Evolutionary conservation across 2,888 invertebrate genomes (phyloP).

Genomic region (Anodontia alba): DNA sequence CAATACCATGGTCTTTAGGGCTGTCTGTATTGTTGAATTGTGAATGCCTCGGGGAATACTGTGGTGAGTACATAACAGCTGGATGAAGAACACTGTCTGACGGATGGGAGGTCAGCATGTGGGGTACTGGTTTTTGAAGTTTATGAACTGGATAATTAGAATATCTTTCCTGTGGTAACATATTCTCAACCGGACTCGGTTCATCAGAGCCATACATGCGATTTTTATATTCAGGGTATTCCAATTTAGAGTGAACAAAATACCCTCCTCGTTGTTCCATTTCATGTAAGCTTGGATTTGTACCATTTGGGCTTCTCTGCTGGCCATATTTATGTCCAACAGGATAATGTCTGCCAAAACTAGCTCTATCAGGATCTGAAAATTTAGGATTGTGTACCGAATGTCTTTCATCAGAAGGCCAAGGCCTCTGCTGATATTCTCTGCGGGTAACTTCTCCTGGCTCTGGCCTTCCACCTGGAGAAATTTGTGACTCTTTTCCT

Average conservation of each 20-base stretch:
- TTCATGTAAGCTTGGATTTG: neutral
- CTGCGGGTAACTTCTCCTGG: neutral
- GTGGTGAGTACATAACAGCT: neutral
- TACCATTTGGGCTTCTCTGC: conserved; percentile 5
- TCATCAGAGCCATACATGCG: neutral
- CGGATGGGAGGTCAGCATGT: neutral
- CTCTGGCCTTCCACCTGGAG: neutral
- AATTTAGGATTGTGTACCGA: neutral
- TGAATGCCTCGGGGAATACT: neutral
- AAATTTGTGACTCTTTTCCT: conserved; percentile 12
- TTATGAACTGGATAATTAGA: neutral
- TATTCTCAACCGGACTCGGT: neutral
- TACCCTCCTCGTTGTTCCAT: neutral
- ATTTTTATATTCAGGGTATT: neutral
- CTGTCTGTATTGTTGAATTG: neutral
- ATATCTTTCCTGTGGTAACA: neutral
- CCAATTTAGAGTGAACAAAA: neutral
- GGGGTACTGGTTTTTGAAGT: conserved; percentile 5
- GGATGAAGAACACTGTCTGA: neutral
- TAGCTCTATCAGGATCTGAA: neutral
- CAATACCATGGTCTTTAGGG: neutral
- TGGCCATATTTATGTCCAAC: neutral
- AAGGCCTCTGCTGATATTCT: neutral
- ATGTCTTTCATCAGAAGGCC: neutral
- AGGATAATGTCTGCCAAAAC: neutral